Base-by-base conservation (phyloP, 2,888 invertebrate species). In the Idaea biselata region DNA sequence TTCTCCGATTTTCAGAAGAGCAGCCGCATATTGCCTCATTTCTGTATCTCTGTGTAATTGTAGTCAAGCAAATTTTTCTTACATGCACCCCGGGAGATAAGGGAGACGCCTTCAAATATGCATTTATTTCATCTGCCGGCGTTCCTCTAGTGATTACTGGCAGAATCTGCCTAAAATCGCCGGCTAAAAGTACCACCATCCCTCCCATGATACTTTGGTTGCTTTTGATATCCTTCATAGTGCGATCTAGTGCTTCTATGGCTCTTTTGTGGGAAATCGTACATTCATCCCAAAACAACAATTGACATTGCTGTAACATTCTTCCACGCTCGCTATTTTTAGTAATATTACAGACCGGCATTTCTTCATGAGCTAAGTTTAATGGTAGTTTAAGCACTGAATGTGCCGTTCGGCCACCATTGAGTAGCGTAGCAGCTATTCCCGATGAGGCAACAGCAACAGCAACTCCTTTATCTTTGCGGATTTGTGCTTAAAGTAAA, bases 241-340 rank as follows among this genome's bases (percentile, higher is more conserved):
- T 69, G 17, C 71, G 66, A 60, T 74, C 68, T 60, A 72, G 60
- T 60, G 74, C 72, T 55, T 76, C 73, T 60, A 69, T 65, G 63
- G 65, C 69, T 57, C 67, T 67, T 69, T 66, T 71, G 66, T 74
- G 68, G 16, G 63, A 66, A 71, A 55, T 55, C 4, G 53, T 53
- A 8, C 14, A 16, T 8, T 53, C 55, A 8, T 55, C 16, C 55
- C 55, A 55, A 0, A 55, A 16, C 16, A 55, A 16, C 3, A 55
- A 7, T 4, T 55, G 16, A 8, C 16, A 17, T 8, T 17, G 16
- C 55, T 8, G 6, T 8, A 55, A 16, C 17, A 16, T 0, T 7
- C 6, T 3, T 5, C 6, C 16, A 4, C 16, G 17, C 11, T 4
- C 1, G 16, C 55, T 55, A 17, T 16, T 16, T 16, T 55, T 55